phyloP scores from a whole-genome alignment of 2,797 vertebrate genomes.

The Galagoides demidoff region DNA sequence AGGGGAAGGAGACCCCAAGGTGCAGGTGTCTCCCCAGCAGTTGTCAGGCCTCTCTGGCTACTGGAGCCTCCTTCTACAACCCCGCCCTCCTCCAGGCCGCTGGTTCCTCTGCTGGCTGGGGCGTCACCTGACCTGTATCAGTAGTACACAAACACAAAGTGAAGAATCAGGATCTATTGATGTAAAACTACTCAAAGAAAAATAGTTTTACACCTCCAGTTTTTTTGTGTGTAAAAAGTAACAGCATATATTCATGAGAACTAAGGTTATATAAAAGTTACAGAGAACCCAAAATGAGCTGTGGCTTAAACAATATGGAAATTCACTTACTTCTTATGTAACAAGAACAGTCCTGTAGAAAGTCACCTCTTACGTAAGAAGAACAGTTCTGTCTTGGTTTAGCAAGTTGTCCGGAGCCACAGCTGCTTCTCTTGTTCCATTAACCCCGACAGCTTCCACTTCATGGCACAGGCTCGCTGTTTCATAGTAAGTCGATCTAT shows the following conservation, averaged over 20 bases:
- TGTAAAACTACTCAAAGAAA: not conserved
- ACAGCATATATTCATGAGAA: not conserved
- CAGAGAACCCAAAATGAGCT: constrained; percentile 22
- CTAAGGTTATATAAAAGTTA: not conserved
- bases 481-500: not conserved
- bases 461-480: not conserved
- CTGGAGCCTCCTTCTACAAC: too few relatives aligned
- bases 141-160: not conserved
- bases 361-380: not conserved
- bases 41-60: too few relatives aligned
- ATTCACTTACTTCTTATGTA: not conserved
- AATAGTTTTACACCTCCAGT: not conserved
- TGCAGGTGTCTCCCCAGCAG: too few relatives aligned
- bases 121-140: too few relatives aligned
- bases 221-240: not conserved
- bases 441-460: not conserved
- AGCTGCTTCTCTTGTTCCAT: not conserved
- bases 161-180: not conserved
- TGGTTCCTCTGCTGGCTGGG: too few relatives aligned
- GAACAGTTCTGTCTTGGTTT: not conserved
- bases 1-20: too few relatives aligned
- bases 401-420: not conserved
- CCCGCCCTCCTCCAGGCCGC: too few relatives aligned
- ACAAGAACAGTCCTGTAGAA: not conserved
- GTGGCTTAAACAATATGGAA: not conserved